These are phyloP conservation scores for Picus viridis DNA, from an alignment of 2,797 vertebrate species.

Conservation along the genomic window DNA sequence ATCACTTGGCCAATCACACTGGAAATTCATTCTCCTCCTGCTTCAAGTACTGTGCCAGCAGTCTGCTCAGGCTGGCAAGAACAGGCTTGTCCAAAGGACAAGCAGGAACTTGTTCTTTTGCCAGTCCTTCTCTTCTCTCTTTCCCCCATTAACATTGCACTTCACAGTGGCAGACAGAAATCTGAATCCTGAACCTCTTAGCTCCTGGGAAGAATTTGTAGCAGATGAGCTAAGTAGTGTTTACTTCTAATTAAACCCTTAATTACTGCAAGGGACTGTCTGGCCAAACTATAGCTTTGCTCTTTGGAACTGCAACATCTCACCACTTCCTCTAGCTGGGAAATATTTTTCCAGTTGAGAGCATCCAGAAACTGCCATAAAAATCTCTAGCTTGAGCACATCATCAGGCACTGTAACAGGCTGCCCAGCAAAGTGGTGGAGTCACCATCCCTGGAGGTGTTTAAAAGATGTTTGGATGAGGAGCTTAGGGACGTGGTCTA, in stretches of 20 bases:
- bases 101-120: not conserved
- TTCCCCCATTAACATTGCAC: not conserved
- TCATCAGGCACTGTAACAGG: not conserved
- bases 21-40: not conserved
- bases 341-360: not conserved
- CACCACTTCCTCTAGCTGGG: not conserved
- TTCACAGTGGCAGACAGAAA: conserved; percentile 10
- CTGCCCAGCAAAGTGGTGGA: too few relatives aligned
- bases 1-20: not conserved
- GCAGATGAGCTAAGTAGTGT: not conserved
- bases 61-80: not conserved
- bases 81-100: not conserved
- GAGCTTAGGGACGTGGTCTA: too few relatives aligned
- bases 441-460: too few relatives aligned
- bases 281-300: not conserved
- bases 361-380: not conserved
- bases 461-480: too few relatives aligned
- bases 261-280: not conserved
- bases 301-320: not conserved
- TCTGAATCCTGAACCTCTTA: not conserved
- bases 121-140: not conserved
- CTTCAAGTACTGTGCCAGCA: not conserved
- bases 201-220: not conserved
- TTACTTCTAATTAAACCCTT: not conserved
- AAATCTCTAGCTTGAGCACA: not conserved